A percentile compares a stretch with the other conserved stretches of the same genome.
Conservation (phyloP, 1,140 invertebrate species). For the Microplitis mediator region DNA sequence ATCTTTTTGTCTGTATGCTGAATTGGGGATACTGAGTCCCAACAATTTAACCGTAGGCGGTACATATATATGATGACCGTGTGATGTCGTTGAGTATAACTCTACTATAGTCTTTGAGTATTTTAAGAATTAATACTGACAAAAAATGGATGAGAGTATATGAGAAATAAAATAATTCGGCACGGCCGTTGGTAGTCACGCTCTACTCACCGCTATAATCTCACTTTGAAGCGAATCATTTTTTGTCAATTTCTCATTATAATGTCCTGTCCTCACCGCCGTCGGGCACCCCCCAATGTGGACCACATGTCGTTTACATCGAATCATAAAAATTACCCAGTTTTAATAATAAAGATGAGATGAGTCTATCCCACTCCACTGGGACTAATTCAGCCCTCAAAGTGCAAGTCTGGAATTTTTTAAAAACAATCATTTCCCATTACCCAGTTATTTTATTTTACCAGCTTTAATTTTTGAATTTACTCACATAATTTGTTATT, state of each 20-base stretch:
- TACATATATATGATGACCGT: not conserved
- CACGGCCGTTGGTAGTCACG: slow-evolving; percentile 47
- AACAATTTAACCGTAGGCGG: not conserved
- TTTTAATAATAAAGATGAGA: slow-evolving; percentile 20
- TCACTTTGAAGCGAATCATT: slow-evolving; percentile 44
- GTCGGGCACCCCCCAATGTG: slow-evolving; percentile 9
- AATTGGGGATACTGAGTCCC: not conserved
- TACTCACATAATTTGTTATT: not conserved
- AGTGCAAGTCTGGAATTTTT: too few relatives aligned
- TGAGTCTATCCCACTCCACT: too few relatives aligned
- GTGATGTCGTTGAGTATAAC: too few relatives aligned
- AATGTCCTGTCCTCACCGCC: slow-evolving; percentile 40
- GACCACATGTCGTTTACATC: slow-evolving; percentile 53
- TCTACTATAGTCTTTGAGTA: too few relatives aligned
- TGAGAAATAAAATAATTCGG: slow-evolving; percentile 42
- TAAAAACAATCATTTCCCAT: not conserved
- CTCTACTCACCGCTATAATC: slow-evolving; percentile 30
- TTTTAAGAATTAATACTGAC: not conserved
- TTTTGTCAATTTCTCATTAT: slow-evolving; percentile 59
- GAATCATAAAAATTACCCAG: slow-evolving; percentile 54
- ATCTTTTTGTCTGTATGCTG: too few relatives aligned
- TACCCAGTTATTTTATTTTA: too few relatives aligned
- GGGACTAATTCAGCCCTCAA: not conserved
- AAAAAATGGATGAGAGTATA: slow-evolving; percentile 17
- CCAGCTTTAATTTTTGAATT: not conserved